Evolutionary conservation across 2,113 vertebrate genomes (phyloP).

Genomic region (Ceyx cyanopectus): DNA sequence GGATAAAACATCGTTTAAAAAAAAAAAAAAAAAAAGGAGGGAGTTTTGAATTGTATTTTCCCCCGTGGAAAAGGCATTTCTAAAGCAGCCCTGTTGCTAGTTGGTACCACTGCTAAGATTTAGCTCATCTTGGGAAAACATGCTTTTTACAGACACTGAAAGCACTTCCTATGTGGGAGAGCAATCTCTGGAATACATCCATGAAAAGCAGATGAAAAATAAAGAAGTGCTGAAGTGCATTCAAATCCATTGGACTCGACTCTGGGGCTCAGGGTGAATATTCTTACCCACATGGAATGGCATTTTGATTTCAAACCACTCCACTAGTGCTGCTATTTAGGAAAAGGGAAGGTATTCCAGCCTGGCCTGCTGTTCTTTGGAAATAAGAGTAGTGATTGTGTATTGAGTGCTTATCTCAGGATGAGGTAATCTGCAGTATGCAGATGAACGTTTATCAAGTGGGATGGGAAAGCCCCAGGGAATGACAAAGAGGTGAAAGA

Average conservation of each 20-base stretch:
- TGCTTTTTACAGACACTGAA: background rate
- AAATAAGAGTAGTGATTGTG: constrained; percentile 65
- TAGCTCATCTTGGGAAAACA: background rate
- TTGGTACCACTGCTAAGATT: background rate
- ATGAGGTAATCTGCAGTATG: constrained; percentile 63
- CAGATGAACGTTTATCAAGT: constrained; percentile 58
- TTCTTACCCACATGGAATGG: background rate
- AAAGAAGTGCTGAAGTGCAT: constrained; percentile 3
- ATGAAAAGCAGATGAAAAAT: background rate
- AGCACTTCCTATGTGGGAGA: background rate
- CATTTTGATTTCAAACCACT: background rate
- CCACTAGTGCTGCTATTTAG: background rate
- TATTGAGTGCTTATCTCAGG: constrained; percentile 67
- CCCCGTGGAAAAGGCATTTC: background rate
- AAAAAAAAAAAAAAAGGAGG: background rate
- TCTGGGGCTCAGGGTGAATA: background rate
- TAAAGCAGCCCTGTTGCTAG: background rate
- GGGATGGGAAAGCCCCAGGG: constrained; percentile 57
- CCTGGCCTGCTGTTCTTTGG: constrained; percentile 45
- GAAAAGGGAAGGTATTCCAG: constrained; percentile 16
- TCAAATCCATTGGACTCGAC: background rate
- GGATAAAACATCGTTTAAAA: background rate
- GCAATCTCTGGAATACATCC: background rate
- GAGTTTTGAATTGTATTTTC: background rate
- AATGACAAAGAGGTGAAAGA: constrained; percentile 59